Evolutionary conservation across 37 sponge, comb jelly and placozoan species (phyloP).

Genomic region (Halisarca cf. caerulea): DNA sequence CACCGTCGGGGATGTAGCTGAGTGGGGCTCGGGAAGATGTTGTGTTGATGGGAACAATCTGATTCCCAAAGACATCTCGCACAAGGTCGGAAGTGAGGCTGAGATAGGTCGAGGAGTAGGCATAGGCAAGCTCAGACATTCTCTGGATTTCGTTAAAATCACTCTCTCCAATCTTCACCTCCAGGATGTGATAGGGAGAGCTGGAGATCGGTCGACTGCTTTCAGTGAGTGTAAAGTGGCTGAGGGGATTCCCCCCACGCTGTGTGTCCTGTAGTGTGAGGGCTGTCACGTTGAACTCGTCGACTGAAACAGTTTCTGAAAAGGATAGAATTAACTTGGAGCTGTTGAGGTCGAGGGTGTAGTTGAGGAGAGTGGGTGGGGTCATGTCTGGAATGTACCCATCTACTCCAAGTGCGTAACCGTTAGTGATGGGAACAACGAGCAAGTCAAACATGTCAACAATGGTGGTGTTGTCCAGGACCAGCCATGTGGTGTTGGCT

Average conservation of each 20-base stretch:
- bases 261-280: constrained; percentile 77
- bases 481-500: constrained; percentile 65
- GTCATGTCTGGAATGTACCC: constrained; percentile 71
- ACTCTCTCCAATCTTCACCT: constrained; percentile 43
- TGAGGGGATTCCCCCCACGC: constrained; percentile 49
- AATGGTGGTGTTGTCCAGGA: constrained; percentile 60
- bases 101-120: constrained; percentile 57
- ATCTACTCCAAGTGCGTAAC: constrained; percentile 45
- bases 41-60: constrained; percentile 28
- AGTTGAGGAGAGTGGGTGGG: constrained; percentile 60
- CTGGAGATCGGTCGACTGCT: constrained; percentile 42
- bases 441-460: constrained; percentile 75
- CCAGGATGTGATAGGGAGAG: constrained; percentile 19
- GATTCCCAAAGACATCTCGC: constrained; percentile 80
- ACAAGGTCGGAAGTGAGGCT: constrained; percentile 41
- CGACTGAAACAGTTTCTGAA: constrained; percentile 81
- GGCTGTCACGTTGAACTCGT: constrained; percentile 59
- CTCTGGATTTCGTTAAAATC: constrained; percentile 79
- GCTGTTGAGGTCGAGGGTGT: constrained; percentile 60
- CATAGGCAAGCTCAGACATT: constrained; percentile 62
- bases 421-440: constrained; percentile 52
- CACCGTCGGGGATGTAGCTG: constrained; percentile 42
- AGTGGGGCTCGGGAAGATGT: constrained; percentile 25
- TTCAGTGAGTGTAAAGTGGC: constrained; percentile 68
- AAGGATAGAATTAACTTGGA: constrained; percentile 54